Evolutionary conservation across 2,113 vertebrate species (phyloP).

Genomic region (Pelecanus crispus): DNA sequence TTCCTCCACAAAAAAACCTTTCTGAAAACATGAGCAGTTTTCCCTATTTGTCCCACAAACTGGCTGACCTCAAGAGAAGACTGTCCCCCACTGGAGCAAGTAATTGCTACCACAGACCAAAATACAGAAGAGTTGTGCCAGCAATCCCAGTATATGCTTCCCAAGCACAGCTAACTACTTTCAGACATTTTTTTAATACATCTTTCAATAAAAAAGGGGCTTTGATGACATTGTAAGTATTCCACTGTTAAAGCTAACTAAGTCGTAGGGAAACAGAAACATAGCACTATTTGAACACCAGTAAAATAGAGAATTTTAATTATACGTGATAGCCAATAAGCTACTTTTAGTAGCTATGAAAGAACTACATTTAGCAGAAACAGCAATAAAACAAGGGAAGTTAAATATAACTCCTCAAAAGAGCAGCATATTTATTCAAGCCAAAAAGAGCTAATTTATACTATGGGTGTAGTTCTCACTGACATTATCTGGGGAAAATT

Average conservation of each 20-base stretch:
- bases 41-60: neutral
- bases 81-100: neutral
- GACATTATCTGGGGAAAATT: constrained; percentile 56
- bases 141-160: neutral
- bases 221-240: constrained; percentile 31
- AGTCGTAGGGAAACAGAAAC: constrained; percentile 32
- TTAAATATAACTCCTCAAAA: constrained; percentile 42
- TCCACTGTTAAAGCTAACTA: constrained; percentile 23
- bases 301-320: constrained; percentile 45
- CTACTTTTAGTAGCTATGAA: constrained; percentile 20
- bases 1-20: neutral
- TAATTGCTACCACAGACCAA: neutral
- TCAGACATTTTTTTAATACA: constrained; percentile 17
- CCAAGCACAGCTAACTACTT: neutral
- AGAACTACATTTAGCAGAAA: constrained; percentile 39
- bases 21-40: neutral
- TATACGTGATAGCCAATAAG: constrained; percentile 22
- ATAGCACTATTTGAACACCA: neutral
- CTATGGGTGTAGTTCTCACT: constrained; percentile 28
- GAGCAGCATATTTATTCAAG: constrained; percentile 41
- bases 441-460: constrained; percentile 39
- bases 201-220: neutral
- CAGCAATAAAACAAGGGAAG: constrained; percentile 40
- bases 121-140: neutral
- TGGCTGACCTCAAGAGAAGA: neutral